phyloP scores from a whole-genome alignment of 2,113 vertebrate species.

The Siniperca chuatsi region DNA sequence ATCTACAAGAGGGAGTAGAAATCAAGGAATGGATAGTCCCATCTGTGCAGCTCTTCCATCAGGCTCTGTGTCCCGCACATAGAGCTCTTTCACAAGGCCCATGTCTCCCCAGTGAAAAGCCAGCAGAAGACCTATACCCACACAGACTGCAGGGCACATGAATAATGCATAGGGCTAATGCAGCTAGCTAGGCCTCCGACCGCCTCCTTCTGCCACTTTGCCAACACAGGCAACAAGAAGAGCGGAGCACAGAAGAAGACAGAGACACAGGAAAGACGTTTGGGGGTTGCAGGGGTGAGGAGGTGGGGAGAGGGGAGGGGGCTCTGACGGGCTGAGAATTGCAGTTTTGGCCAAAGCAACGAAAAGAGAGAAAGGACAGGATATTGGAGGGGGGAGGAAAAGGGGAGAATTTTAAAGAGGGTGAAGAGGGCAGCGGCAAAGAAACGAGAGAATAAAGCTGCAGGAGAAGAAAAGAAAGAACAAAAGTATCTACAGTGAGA shows the following conservation, averaged over 20 bases:
- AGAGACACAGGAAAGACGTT: slow-evolving; percentile 45
- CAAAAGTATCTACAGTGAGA: slow-evolving; percentile 65
- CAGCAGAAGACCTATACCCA: slow-evolving; percentile 72
- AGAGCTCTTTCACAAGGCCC: slow-evolving; percentile 61
- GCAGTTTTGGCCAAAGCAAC: slow-evolving; percentile 46
- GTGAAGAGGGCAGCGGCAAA: slow-evolving; percentile 69
- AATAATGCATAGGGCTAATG: slow-evolving; percentile 85
- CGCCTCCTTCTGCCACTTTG: slow-evolving; percentile 66
- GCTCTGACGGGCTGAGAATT: slow-evolving; percentile 46
- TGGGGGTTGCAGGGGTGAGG: slow-evolving; percentile 49
- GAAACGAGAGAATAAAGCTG: slow-evolving; percentile 56
- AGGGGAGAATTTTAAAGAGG: slow-evolving; percentile 68
- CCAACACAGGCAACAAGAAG: slow-evolving; percentile 62
- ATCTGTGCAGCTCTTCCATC: slow-evolving; percentile 63
- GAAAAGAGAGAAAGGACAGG: slow-evolving; percentile 77
- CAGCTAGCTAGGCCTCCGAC: slow-evolving; percentile 74
- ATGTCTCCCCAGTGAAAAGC: slow-evolving; percentile 55
- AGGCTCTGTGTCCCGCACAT: slow-evolving; percentile 61
- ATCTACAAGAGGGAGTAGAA: slow-evolving; percentile 37
- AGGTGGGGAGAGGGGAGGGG: slow-evolving; percentile 29
- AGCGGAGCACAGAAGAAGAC: slow-evolving; percentile 37
- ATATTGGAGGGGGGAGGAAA: slow-evolving; percentile 67
- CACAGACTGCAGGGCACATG: slow-evolving; percentile 80
- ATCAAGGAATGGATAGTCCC: slow-evolving; percentile 53
- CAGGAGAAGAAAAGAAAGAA: slow-evolving; percentile 50